phyloP scores from a whole-genome alignment of 2,888 invertebrate species.

The Carabus problematicus region DNA sequence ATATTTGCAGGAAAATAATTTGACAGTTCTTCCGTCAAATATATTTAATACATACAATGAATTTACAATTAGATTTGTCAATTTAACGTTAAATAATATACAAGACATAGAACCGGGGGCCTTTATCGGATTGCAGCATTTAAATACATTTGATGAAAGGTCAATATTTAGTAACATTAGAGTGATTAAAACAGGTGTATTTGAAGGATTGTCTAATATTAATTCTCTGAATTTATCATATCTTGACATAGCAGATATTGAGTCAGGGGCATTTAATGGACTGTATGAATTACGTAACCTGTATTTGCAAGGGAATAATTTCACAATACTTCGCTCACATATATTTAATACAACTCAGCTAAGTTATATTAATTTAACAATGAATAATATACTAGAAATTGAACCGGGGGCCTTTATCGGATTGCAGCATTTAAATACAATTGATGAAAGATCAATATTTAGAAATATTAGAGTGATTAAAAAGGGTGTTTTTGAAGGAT shows the following conservation, averaged over 20 bases:
- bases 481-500: conserved; percentile 7
- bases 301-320: conserved; percentile 3
- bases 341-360: conserved; percentile 21
- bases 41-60: neutral
- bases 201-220: conserved; percentile 7
- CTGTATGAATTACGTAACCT: neutral
- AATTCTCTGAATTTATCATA: conserved; percentile 2
- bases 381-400: conserved; percentile 6
- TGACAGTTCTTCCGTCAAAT: neutral
- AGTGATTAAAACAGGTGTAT: conserved; percentile 2
- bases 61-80: conserved; percentile 16
- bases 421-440: neutral
- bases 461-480: conserved; percentile 3
- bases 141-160: conserved; percentile 4
- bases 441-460: conserved; percentile 16
- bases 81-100: conserved; percentile 12
- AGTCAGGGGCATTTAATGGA: conserved; percentile 21
- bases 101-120: neutral
- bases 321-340: conserved; percentile 1
- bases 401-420: conserved; percentile 2
- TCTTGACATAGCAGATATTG: conserved; percentile 7
- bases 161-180: conserved; percentile 9
- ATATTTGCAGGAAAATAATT: conserved; percentile 3
- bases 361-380: conserved; percentile 17
- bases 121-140: conserved; percentile 3